phyloP scores from a whole-genome alignment of 1,140 invertebrate species.

The Phocides pigmalion region DNA sequence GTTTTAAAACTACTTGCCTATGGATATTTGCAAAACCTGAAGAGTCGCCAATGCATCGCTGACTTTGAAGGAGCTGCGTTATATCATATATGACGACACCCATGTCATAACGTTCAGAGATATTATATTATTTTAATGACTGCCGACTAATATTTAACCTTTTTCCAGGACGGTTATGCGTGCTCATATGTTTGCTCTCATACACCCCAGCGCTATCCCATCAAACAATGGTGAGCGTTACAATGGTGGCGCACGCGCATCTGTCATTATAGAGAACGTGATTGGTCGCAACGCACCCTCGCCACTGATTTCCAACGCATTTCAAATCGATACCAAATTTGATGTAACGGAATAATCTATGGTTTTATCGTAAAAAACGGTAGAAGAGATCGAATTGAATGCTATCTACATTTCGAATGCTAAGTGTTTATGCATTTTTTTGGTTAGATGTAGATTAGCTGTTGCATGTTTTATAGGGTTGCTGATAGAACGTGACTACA shows the following conservation, averaged over 20 bases:
- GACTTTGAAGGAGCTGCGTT: no score
- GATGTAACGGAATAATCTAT: constrained; percentile 58
- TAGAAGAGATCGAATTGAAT: constrained; percentile 4
- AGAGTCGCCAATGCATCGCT: no score
- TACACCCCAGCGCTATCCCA: constrained; percentile 48
- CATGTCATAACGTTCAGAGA: no score
- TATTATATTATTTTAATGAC: not conserved
- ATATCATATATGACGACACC: no score
- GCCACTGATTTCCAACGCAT: constrained; percentile 66
- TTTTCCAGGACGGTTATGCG: constrained; percentile 32
- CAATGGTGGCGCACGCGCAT: constrained; percentile 72
- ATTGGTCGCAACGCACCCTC: constrained; percentile 66
- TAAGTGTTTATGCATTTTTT: not conserved
- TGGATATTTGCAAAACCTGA: no score
- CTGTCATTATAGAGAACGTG: constrained; percentile 55
- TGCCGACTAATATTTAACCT: constrained; percentile 41
- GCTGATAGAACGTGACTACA: no score
- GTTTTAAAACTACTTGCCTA: no score
- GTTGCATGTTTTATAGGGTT: no score
- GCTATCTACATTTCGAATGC: constrained; percentile 12
- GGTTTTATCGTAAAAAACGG: constrained; percentile 32
- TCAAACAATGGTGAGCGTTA: constrained; percentile 60
- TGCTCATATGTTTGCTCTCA: constrained; percentile 63
- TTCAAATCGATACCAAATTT: constrained; percentile 68
- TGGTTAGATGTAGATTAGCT: constrained; percentile 8